Evolutionary conservation across 2,888 invertebrate genomes (phyloP), one percentile per base, ranked within the genome.

Genomic region (Rotaria socialis): DNA sequence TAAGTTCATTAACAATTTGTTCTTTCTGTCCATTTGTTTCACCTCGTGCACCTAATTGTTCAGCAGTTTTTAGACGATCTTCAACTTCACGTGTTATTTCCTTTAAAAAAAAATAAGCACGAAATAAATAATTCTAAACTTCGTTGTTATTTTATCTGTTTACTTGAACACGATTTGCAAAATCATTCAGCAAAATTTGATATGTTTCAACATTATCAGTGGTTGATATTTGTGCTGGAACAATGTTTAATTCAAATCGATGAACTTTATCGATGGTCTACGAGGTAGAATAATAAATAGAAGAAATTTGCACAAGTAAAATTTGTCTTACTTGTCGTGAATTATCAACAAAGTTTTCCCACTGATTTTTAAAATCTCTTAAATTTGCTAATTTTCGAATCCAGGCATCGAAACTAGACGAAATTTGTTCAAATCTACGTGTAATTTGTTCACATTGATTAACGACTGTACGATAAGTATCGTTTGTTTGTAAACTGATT

Each of bases 401-500:
- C 93, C 94, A 94, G 90, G 93, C 93, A 90, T 94, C 94, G 93
- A 94, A 94, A 90, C 93, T 93, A 88, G 58, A 84, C 8, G 75
- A 35, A 24, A 86, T 84, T 24, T 84, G 75, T 50, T 86, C 86
- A 41, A 58, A 52, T 84, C 75, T 55, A 80, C 85, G 84, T 24
- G 55, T 84, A 0, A 80, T 56, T 43, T 85, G 80, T 47, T 80
- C 80, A 80, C 47, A 80, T 47, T 80, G 80, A 80, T 80, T 47
- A 47, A 80, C n/a, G 24, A 80, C 47, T 14, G 80, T 4, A 41
- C 80, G 80, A 24, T 80, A n/a, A n/a, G 80, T 47, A 47, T 80
- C 80, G 47, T 47, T 24, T 43, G 47, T n/a, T 24, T 80, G 47
- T 24, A 80, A 47, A n/a, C 6, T 14, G n/a, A 80, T 24, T 8